Conservation (phyloP, 2,797 vertebrate species). For the Parauchenoglanis punctatus region DNA sequence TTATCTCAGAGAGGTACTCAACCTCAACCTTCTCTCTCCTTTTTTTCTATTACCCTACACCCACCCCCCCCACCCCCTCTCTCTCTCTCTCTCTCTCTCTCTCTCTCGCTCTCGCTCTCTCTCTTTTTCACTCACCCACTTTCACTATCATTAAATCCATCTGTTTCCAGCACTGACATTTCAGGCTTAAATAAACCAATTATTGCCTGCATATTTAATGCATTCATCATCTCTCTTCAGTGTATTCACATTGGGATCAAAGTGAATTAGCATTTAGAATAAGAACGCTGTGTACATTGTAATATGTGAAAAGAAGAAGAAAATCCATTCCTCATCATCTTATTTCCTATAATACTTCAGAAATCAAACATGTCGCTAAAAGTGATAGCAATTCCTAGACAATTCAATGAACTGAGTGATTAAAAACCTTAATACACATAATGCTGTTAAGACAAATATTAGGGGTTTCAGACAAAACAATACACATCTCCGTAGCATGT, state of each 20-base stretch:
- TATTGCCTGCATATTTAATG: constrained; percentile 48
- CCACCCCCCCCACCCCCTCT: too few relatives aligned
- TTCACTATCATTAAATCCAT: constrained; percentile 43
- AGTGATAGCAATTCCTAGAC: not conserved
- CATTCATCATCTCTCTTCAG: constrained; percentile 39
- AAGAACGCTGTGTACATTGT: constrained; percentile 36
- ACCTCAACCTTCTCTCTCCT: constrained; percentile 18
- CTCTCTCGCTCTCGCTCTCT: not conserved
- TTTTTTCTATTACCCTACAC: too few relatives aligned
- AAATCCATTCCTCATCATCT: constrained; percentile 47
- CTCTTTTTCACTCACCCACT: not conserved
- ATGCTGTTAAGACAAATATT: not conserved
- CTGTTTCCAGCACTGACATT: constrained; percentile 47
- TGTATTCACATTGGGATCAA: constrained; percentile 26
- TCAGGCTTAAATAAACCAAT: constrained; percentile 44
- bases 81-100: not conserved
- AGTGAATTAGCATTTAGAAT: constrained; percentile 51
- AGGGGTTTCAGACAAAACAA: constrained; percentile 13
- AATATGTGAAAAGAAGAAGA: constrained; percentile 35
- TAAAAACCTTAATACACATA: not conserved
- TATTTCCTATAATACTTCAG: constrained; percentile 22
- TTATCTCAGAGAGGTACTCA: constrained; percentile 85
- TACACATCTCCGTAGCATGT: not conserved
- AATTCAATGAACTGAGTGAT: constrained; percentile 7
- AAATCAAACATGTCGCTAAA: constrained; percentile 2